phyloP scores from a whole-genome alignment of 2,888 invertebrate genomes.

The Macaria notata region DNA sequence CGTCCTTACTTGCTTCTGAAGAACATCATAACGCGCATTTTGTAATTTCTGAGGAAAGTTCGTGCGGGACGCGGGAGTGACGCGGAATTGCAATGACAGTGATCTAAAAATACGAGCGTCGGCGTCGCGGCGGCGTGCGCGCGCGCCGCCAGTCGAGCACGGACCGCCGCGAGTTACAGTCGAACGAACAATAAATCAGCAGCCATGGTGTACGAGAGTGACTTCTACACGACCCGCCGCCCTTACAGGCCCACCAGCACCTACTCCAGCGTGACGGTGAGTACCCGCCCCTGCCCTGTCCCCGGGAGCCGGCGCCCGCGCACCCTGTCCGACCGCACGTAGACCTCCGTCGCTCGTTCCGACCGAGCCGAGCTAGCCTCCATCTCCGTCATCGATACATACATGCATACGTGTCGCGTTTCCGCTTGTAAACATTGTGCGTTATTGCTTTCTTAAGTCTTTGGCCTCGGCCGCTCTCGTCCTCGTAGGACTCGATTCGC shows the following conservation, averaged over 20 bases:
- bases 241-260: constrained; percentile 90
- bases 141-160: constrained; percentile 71
- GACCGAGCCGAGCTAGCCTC: constrained; percentile 39
- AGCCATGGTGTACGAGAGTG: constrained; percentile 95
- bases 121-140: constrained; percentile 54
- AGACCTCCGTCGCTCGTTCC: constrained; percentile 31
- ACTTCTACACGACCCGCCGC: constrained; percentile 94
- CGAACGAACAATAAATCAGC: constrained; percentile 66
- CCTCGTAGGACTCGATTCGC: constrained; percentile 34
- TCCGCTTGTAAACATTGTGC: constrained; percentile 63
- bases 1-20: constrained; percentile 69
- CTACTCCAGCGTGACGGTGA: constrained; percentile 88
- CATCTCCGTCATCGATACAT: constrained; percentile 50
- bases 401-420: constrained; percentile 41
- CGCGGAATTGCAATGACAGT: constrained; percentile 81
- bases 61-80: constrained; percentile 58
- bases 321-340: constrained; percentile 47
- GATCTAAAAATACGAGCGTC: constrained; percentile 73
- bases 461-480: constrained; percentile 29
- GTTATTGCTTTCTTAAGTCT: constrained; percentile 62
- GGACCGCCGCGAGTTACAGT: constrained; percentile 75
- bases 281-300: constrained; percentile 67
- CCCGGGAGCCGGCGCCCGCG: constrained; percentile 78
- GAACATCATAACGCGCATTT: constrained; percentile 53
- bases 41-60: constrained; percentile 59